Conservation (phyloP, 2,888 invertebrate genomes). For the Myopa testacea region DNA sequence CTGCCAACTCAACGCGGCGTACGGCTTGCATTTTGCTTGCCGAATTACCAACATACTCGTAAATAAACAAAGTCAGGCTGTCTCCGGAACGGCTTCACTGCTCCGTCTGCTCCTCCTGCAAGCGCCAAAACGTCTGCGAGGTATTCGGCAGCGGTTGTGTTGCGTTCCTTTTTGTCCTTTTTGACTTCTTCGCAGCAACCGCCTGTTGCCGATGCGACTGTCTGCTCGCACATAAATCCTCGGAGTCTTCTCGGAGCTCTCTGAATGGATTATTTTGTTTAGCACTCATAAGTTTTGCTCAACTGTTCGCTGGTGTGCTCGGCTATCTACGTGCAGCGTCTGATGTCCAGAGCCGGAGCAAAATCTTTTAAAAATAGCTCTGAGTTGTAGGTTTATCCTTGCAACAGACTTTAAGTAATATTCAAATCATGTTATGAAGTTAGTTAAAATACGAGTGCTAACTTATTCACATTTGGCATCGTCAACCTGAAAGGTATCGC, state of each 20-base stretch:
- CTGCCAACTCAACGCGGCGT: not conserved
- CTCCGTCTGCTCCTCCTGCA: not conserved
- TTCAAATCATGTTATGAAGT: too few species aligned
- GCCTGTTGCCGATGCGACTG: not conserved
- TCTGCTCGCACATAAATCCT: not conserved
- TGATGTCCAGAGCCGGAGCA: not conserved
- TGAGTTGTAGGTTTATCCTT: too few species aligned
- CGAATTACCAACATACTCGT: conserved; percentile 28
- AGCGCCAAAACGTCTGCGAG: not conserved
- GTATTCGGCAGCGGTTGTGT: not conserved
- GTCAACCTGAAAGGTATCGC: too few species aligned
- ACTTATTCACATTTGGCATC: too few species aligned
- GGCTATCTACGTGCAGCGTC: not conserved
- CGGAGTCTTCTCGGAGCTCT: not conserved
- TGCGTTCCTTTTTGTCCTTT: not conserved
- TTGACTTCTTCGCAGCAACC: not conserved
- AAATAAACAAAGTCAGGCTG: not conserved
- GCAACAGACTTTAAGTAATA: too few species aligned
- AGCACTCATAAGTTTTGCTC: conserved; percentile 9
- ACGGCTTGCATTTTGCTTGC: conserved; percentile 6
- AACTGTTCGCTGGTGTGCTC: not conserved
- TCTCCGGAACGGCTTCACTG: not conserved
- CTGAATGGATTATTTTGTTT: not conserved
- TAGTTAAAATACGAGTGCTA: too few species aligned
- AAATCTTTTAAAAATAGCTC: not conserved